Conservation (phyloP, 2,888 invertebrate species). For the Hypena proboscidalis region DNA sequence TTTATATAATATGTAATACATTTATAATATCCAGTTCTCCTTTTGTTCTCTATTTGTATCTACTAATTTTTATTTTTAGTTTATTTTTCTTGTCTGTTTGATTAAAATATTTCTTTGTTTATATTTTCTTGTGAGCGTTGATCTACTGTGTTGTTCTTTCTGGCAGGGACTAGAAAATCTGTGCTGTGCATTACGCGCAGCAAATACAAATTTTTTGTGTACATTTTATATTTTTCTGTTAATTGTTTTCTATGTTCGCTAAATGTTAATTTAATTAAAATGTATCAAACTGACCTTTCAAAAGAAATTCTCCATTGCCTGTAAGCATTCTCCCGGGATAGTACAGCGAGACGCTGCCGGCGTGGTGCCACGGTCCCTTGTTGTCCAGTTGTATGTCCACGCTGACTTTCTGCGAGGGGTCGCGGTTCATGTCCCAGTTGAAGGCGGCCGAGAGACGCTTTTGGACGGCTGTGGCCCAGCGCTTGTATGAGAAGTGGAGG, state of each 20-base stretch:
- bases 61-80: no score
- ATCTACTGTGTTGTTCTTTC: no score
- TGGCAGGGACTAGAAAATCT: no score
- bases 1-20: no score
- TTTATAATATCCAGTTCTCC: no score
- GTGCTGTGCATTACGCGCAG: no score
- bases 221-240: background rate
- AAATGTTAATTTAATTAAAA: background rate
- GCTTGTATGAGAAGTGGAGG: conserved; percentile 88
- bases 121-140: no score
- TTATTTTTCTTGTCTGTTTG: no score
- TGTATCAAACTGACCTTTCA: conserved; percentile 70
- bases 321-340: conserved; percentile 91
- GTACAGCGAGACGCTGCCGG: conserved; percentile 87
- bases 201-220: background rate
- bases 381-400: conserved; percentile 87
- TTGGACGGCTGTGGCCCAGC: conserved; percentile 84
- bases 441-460: conserved; percentile 90
- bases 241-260: background rate
- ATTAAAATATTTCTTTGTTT: no score
- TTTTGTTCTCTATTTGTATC: no score
- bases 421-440: conserved; percentile 95
- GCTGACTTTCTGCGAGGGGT: conserved; percentile 90
- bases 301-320: conserved; percentile 87
- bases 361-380: conserved; percentile 86